Evolutionary conservation across 2,113 vertebrate genomes (phyloP), one percentile per base, ranked within the genome.

Genomic region (Emydocephalus ijimae): DNA sequence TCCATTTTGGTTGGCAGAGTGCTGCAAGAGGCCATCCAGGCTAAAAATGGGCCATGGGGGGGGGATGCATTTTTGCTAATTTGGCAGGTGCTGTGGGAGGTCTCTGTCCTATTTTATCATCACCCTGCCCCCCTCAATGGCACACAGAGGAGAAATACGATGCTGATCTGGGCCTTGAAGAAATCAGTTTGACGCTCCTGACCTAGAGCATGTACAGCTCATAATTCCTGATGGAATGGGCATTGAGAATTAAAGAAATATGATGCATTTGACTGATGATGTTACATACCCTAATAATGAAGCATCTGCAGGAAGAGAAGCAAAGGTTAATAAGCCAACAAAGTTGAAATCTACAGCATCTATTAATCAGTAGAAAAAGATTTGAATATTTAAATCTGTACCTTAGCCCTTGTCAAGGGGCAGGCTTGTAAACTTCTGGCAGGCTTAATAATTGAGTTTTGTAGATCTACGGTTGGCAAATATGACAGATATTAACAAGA

Each of bases 311-410:
- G 69, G 69, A 81, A 81, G 34, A 81, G 34, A 81, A 20, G 69
- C 34, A 39, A 81, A 20, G 34, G 7, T 39, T 18, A 39, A 39
- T 34, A 8, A 81, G 6, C 2, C 34, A 81, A 81, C 34, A 96
- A 96, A 96, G 96, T 94, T 92, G 91, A 97, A 96, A 96, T 96
- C 90, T 93, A 95, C 94, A 94, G 94, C 95, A 94, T 93, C 87
- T 93, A 95, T 94, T 94, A 96, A 61, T 26, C 91, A 93, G 52
- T 59, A 90, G 26, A 95, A 94, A 96, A 93, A 95, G 55, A 93
- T 87, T 87, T 90, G 93, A 85, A 93, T 92, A 94, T 9, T 24
- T 59, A 87, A 90, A 95, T 96, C 89, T 85, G 94, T 92, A 93
- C 95, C 86, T 93, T 57, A 56, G 92, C 20, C 56, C 50, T 94